These are phyloP conservation scores for Lepidocolaptes lacrymiger DNA, from an alignment of 2,797 vertebrate genomes.

Conservation along the genomic window DNA sequence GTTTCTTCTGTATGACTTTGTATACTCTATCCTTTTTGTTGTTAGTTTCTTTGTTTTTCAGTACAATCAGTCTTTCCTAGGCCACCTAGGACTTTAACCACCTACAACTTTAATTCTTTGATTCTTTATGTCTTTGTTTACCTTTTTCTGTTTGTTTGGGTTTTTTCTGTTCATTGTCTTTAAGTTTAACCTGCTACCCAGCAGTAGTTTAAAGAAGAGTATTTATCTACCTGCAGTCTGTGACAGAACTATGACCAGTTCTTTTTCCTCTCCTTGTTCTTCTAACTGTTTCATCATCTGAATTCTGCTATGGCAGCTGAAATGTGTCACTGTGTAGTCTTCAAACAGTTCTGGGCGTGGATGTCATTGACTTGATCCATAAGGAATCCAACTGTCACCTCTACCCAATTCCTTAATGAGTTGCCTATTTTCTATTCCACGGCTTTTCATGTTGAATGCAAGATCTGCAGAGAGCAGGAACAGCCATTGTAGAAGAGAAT, in stretches of 20 bases:
- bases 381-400: constrained; percentile 39
- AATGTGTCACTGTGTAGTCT: constrained; percentile 16
- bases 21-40: background rate
- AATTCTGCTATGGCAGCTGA: constrained; percentile 24
- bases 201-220: background rate
- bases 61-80: background rate
- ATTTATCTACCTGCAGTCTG: background rate
- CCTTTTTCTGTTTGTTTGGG: background rate
- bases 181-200: constrained; percentile 1
- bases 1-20: background rate
- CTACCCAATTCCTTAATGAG: constrained; percentile 45
- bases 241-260: constrained; percentile 13
- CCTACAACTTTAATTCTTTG: background rate
- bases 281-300: constrained; percentile 24
- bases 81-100: too few species aligned
- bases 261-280: constrained; percentile 2
- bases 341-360: constrained; percentile 22
- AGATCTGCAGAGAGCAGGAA: constrained; percentile 28
- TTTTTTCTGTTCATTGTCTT: background rate
- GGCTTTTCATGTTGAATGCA: background rate
- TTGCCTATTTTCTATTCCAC: constrained; percentile 36
- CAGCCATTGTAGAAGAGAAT: background rate
- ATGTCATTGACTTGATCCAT: constrained; percentile 24
- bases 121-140: background rate
- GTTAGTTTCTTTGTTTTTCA: background rate